Percentiles rank a stretch among this genome's conserved stretches.
phyloP scores from a whole-genome alignment of 2,113 vertebrate species.

The Ursus arctos region DNA sequence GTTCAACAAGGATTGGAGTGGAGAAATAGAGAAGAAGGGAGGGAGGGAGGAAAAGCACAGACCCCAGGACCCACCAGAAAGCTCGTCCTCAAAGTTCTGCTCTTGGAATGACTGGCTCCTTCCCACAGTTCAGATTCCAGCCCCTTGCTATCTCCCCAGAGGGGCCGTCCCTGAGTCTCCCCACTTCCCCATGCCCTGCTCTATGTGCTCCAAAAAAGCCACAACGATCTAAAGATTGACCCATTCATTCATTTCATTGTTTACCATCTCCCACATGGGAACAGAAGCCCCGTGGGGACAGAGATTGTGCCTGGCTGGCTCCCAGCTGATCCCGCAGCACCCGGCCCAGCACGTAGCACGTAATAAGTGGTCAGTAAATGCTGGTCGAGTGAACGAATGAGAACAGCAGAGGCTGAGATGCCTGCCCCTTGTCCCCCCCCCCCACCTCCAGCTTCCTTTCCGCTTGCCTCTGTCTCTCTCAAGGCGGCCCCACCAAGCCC shows the following conservation, averaged over 20 bases:
- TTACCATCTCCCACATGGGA: not conserved
- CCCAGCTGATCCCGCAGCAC: not conserved
- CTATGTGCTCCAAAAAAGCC: not conserved
- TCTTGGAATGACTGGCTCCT: not conserved
- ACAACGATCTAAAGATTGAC: not conserved
- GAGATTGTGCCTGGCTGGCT: rapidly evolving
- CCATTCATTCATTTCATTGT: rapidly evolving
- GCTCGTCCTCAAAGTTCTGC: not conserved
- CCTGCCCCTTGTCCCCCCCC: rapidly evolving
- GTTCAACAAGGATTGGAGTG: rapidly evolving
- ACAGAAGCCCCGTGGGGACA: rapidly evolving
- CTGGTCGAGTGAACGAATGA: not conserved
- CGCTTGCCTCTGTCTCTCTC: not conserved
- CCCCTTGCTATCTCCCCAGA: rapidly evolving
- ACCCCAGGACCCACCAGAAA: not conserved
- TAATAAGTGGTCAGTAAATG: not conserved
- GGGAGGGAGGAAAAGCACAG: too few relatives aligned
- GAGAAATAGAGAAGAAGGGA: rapidly evolving
- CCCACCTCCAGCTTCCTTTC: rapidly evolving
- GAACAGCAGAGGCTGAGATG: not conserved
- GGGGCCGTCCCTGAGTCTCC: not conserved
- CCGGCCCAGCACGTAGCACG: rapidly evolving
- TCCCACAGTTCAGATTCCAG: not conserved
- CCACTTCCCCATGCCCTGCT: not conserved
- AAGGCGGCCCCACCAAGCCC: not conserved